Percentiles rank a stretch among this genome's conserved stretches.
Evolutionary conservation across 2,888 invertebrate genomes (phyloP).

Genomic region (Agrotis clavis): DNA sequence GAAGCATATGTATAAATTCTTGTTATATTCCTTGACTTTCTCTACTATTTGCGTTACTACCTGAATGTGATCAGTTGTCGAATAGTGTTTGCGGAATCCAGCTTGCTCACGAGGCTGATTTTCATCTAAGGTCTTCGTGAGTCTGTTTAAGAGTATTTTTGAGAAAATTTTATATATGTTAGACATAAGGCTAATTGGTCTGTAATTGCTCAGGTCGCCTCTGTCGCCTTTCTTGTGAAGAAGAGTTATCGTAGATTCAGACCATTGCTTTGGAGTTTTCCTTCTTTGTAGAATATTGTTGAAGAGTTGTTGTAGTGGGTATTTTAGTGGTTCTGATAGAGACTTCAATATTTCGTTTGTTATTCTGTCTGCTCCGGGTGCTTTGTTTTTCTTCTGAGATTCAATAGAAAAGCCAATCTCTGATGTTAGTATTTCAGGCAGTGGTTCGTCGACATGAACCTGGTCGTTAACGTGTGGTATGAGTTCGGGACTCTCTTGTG

Average conservation of each 20-base stretch:
- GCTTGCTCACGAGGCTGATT: neutral
- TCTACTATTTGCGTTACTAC: constrained; percentile 7
- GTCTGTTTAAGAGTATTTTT: neutral
- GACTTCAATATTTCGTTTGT: constrained; percentile 4
- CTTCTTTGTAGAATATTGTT: no score
- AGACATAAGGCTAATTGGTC: constrained; percentile 3
- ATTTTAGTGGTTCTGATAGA: no score
- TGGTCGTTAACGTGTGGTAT: no score
- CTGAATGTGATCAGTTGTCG: constrained; percentile 5
- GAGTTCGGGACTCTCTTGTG: no score
- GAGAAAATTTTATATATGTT: constrained; percentile 2
- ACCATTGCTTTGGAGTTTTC: no score
- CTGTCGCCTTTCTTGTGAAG: no score
- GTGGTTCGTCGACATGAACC: no score
- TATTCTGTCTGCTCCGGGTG: neutral
- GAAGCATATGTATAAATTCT: neutral
- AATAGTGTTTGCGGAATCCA: constrained; percentile 2
- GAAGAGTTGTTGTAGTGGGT: no score
- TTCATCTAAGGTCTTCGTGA: neutral
- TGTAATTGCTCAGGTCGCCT: neutral
- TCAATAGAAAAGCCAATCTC: neutral
- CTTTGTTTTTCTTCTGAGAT: constrained; percentile 1
- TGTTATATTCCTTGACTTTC: neutral
- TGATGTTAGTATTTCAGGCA: no score
- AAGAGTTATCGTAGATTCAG: no score